Conservation (phyloP, 2,888 invertebrate species). For the Dermolepida albohirtum region DNA sequence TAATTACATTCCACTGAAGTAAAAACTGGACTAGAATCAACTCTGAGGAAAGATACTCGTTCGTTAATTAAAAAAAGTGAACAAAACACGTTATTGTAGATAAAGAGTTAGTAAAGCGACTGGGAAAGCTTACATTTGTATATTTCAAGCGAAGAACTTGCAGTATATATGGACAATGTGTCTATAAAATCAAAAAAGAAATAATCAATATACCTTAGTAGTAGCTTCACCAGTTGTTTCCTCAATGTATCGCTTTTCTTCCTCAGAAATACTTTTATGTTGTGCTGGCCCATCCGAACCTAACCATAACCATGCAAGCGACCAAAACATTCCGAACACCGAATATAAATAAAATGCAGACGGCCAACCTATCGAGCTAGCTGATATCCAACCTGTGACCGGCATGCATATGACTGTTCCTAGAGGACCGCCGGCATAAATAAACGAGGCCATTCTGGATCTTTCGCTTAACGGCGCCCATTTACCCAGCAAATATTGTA, state of each 20-base stretch:
- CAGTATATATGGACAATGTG: no score
- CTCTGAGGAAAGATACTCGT: no score
- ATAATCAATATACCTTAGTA: conserved; percentile 19
- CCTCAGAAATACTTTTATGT: conserved; percentile 70
- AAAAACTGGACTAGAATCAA: no score
- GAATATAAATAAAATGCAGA: conserved; percentile 83
- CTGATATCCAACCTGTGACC: conserved; percentile 77
- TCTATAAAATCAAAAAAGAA: no score
- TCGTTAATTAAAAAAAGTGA: no score
- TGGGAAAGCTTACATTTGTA: no score
- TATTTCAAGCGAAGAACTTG: no score
- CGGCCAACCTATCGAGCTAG: conserved; percentile 79
- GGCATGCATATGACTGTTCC: conserved; percentile 83
- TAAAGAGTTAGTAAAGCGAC: no score
- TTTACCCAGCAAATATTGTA: conserved; percentile 79
- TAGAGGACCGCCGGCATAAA: conserved; percentile 79
- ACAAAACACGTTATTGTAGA: no score
- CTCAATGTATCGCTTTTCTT: conserved; percentile 77
- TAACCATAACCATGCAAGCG: conserved; percentile 70
- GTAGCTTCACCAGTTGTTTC: conserved; percentile 68
- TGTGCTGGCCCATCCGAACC: conserved; percentile 76
- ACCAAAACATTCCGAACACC: conserved; percentile 72
- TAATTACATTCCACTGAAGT: no score
- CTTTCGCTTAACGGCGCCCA: conserved; percentile 81
- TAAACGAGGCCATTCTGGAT: conserved; percentile 75